A percentile compares a stretch with the other conserved stretches of the same genome.
These are phyloP conservation scores for Pectinophora gossypiella DNA, from an alignment of 1,140 invertebrate genomes.

Conservation along the genomic window DNA sequence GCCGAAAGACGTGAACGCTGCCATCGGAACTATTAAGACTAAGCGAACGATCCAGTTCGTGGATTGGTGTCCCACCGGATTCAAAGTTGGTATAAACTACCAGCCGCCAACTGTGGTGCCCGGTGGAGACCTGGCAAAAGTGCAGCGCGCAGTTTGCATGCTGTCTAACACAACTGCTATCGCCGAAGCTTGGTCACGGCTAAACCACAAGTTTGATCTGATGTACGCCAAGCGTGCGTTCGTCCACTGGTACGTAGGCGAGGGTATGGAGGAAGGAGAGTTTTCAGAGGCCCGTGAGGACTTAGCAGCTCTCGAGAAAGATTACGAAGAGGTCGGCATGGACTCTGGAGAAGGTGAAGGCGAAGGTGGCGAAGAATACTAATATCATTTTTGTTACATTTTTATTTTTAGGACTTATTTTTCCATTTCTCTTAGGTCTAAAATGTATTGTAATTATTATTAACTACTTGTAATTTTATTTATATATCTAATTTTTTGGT, in stretches of 20 bases:
- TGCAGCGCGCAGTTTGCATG: conserved; percentile 90
- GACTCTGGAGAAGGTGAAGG: conserved; percentile 84
- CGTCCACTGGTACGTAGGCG: conserved; percentile 90
- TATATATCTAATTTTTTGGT: no score
- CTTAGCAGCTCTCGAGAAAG: conserved; percentile 88
- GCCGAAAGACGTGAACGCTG: conserved; percentile 91
- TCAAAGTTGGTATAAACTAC: conserved; percentile 86
- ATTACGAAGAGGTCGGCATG: conserved; percentile 89
- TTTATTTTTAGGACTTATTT: conserved; percentile 30
- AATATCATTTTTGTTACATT: conserved; percentile 55
- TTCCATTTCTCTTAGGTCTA: conserved; percentile 23
- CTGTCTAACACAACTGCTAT: conserved; percentile 91
- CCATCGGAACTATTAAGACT: conserved; percentile 90
- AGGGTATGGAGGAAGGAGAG: conserved; percentile 92
- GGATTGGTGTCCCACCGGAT: conserved; percentile 94
- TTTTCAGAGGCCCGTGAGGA: conserved; percentile 92
- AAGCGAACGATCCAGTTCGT: conserved; percentile 91
- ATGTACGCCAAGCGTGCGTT: conserved; percentile 78
- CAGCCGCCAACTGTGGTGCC: conserved; percentile 88
- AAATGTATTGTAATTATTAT: conserved; percentile 13
- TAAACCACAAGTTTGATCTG: conserved; percentile 90
- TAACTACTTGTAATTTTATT: background rate
- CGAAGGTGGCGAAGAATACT: conserved; percentile 84
- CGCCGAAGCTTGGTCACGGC: conserved; percentile 85
- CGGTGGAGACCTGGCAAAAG: conserved; percentile 87